Conservation (phyloP, 2,888 invertebrate species). For the Cosmia trapezina region DNA sequence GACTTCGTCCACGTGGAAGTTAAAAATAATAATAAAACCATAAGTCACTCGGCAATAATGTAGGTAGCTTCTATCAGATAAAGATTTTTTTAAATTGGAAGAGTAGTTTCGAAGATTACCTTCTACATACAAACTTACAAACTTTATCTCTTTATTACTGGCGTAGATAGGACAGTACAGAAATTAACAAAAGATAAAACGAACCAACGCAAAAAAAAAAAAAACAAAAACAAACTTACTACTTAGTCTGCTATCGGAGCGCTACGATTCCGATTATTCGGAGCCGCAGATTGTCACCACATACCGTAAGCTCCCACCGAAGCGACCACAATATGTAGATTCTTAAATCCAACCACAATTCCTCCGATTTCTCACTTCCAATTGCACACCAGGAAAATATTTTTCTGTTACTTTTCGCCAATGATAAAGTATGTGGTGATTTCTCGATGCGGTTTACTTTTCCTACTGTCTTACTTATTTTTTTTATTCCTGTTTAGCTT, state of each 20-base stretch:
- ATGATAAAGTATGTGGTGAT: not conserved
- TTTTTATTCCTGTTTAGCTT: not conserved
- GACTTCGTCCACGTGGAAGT: not conserved
- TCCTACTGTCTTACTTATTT: not conserved
- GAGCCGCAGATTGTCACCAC: not conserved
- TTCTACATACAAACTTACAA: not conserved
- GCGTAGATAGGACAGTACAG: not conserved
- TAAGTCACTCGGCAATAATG: not conserved
- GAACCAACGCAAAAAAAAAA: not conserved
- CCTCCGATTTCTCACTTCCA: constrained; percentile 1
- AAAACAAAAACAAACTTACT: too few species aligned
- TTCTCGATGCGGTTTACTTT: not conserved
- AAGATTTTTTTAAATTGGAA: not conserved
- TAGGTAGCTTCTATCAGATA: not conserved
- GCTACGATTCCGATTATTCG: not conserved
- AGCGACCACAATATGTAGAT: constrained; percentile 25
- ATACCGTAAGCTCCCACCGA: constrained; percentile 17
- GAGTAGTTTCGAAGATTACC: not conserved
- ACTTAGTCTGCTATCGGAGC: not conserved
- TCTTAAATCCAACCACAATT: constrained; percentile 32
- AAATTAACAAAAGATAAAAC: not conserved
- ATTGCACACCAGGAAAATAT: not conserved
- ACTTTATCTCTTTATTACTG: too few species aligned
- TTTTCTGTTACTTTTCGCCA: not conserved
- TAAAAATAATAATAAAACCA: not conserved